These are phyloP conservation scores for Carassius carassius DNA, from an alignment of 2,113 vertebrate genomes.

Conservation along the genomic window DNA sequence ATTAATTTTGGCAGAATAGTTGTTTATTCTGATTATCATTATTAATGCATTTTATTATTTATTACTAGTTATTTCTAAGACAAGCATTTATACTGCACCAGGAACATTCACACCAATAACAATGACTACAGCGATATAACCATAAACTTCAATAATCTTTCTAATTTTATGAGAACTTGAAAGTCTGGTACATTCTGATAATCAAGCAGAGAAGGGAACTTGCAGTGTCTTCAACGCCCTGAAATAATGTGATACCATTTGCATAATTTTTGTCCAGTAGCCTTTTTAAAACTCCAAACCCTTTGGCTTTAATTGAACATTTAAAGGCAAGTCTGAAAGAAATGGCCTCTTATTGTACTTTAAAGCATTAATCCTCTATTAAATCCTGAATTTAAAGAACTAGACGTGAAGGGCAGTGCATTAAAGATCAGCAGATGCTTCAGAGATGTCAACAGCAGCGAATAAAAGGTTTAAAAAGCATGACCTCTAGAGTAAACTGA, in stretches of 20 bases:
- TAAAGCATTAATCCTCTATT: conserved; percentile 12
- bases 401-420: not conserved
- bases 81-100: not conserved
- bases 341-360: not conserved
- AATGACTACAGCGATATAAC: not conserved
- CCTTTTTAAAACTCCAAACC: conserved; percentile 16
- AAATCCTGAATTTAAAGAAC: conserved; percentile 8
- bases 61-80: not conserved
- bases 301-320: conserved; percentile 8
- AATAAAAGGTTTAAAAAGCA: not conserved
- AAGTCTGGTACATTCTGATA: not conserved
- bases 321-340: conserved; percentile 7
- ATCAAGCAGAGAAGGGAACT: not conserved
- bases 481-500: not conserved
- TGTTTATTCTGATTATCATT: not conserved
- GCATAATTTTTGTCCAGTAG: conserved; percentile 28
- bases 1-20: not conserved
- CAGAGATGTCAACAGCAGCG: not conserved
- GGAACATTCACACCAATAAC: not conserved
- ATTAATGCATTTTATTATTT: not conserved
- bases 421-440: conserved; percentile 7
- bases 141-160: too few relatives aligned
- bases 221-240: not conserved
- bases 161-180: too few relatives aligned
- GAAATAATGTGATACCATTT: not conserved